Percentiles rank a stretch among this genome's conserved stretches.
Conservation (phyloP, 2,888 invertebrate genomes). For the Torymus aiolomorphi region DNA sequence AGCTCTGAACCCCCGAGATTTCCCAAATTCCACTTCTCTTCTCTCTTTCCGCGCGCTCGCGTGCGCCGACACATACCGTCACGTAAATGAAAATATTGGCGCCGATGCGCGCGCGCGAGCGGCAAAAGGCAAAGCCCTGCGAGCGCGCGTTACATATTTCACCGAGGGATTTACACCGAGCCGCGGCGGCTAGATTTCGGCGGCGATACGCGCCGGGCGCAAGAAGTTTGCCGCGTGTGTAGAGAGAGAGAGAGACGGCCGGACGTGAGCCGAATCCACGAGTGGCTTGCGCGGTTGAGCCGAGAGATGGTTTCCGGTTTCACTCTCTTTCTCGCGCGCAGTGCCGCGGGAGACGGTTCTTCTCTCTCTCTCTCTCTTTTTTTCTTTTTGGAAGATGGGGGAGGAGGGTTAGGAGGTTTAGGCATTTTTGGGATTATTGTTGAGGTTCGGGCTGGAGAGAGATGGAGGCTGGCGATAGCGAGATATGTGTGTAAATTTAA, state of each 20-base stretch:
- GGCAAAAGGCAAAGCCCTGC: constrained; percentile 9
- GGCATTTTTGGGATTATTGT: too few species aligned
- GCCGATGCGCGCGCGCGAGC: constrained; percentile 21
- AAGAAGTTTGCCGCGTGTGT: constrained; percentile 33
- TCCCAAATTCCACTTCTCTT: constrained; percentile 6
- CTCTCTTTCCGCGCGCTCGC: neutral
- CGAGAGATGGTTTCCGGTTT: constrained; percentile 63
- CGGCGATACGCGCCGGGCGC: constrained; percentile 18
- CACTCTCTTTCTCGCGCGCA: constrained; percentile 48
- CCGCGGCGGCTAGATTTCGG: constrained; percentile 36
- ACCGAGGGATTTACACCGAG: constrained; percentile 9
- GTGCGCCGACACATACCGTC: constrained; percentile 24
- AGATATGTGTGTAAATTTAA: too few species aligned
- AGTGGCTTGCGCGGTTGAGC: constrained; percentile 55
- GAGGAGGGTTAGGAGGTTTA: too few species aligned
- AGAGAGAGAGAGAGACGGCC: constrained; percentile 19
- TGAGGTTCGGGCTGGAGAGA: too few species aligned
- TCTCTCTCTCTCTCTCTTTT: too few species aligned
- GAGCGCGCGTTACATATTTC: constrained; percentile 23
- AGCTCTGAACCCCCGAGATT: neutral
- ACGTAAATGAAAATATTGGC: constrained; percentile 57
- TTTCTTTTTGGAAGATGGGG: too few species aligned
- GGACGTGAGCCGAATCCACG: constrained; percentile 66
- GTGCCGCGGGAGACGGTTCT: too few species aligned
- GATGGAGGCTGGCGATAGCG: too few species aligned